Percentiles rank a stretch among this genome's conserved stretches.
These are phyloP conservation scores for Microcebus murinus DNA, from an alignment of 2,113 vertebrate species.

Conservation along the genomic window DNA sequence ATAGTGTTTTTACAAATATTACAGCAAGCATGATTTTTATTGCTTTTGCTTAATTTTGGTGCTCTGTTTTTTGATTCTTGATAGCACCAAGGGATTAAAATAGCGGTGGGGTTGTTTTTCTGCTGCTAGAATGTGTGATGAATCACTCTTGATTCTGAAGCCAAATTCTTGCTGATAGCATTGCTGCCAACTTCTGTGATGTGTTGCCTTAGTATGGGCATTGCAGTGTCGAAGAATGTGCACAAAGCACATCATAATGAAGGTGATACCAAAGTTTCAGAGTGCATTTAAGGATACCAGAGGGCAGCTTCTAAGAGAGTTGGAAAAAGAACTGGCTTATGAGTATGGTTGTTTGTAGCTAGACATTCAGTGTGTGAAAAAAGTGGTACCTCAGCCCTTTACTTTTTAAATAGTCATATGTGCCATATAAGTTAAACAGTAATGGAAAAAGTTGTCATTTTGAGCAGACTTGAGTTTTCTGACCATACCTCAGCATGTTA, in stretches of 20 bases:
- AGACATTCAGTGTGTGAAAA: neutral
- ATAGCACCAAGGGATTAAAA: slow-evolving; percentile 82
- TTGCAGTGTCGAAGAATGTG: slow-evolving; percentile 73
- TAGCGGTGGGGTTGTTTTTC: slow-evolving; percentile 80
- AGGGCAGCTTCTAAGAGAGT: neutral
- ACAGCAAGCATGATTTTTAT: neutral
- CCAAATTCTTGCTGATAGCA: slow-evolving; percentile 86
- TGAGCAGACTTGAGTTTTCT: slow-evolving; percentile 34
- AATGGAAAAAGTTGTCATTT: neutral
- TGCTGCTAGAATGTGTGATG: slow-evolving; percentile 84
- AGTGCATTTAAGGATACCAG: slow-evolving; percentile 27
- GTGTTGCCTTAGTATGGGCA: slow-evolving; percentile 87
- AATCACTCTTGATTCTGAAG: slow-evolving; percentile 84
- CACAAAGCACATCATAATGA: slow-evolving; percentile 52
- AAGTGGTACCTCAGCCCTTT: neutral
- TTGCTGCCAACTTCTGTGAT: slow-evolving; percentile 81
- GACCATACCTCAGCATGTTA: neutral
- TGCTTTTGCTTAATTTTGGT: slow-evolving; percentile 61
- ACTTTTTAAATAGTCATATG: neutral
- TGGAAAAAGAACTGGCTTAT: neutral
- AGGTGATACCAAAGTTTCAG: slow-evolving; percentile 57
- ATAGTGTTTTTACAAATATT: neutral
- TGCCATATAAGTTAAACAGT: neutral
- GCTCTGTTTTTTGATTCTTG: slow-evolving; percentile 46
- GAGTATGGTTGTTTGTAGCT: neutral